Conservation (phyloP, 2,113 vertebrate genomes). For the Hystrix cristata region DNA sequence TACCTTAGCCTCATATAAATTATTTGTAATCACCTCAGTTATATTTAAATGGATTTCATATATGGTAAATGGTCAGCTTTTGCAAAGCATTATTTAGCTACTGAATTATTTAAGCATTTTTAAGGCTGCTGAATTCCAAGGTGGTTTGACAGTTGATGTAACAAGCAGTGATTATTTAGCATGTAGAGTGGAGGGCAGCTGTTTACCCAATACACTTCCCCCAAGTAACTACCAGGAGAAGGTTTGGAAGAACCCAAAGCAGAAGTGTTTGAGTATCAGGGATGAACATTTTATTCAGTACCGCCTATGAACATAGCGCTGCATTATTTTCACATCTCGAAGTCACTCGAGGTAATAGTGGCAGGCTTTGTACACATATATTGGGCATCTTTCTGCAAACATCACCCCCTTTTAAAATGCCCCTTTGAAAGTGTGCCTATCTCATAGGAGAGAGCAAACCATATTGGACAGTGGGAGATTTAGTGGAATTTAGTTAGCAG, state of each 20-base stretch:
- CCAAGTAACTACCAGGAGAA: background rate
- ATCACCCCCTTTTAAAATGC: background rate
- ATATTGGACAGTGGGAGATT: background rate
- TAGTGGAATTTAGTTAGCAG: background rate
- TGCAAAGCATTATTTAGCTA: conserved; percentile 52
- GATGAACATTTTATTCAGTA: conserved; percentile 25
- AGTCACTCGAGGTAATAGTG: background rate
- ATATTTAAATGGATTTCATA: conserved; percentile 45
- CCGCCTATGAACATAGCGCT: background rate
- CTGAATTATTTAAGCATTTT: conserved; percentile 49
- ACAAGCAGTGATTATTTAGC: conserved; percentile 42
- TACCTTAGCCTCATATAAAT: background rate
- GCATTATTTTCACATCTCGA: background rate
- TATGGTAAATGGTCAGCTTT: background rate
- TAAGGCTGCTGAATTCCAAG: background rate
- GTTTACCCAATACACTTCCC: background rate
- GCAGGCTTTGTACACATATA: conserved; percentile 22
- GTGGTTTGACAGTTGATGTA: background rate
- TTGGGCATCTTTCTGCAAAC: conserved; percentile 50
- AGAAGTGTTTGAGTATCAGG: background rate
- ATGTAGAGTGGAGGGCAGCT: background rate
- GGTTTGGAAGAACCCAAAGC: background rate
- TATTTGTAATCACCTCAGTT: conserved; percentile 57
- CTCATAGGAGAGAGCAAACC: background rate
- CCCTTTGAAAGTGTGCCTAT: conserved; percentile 9